Base-by-base conservation (phyloP, 2,888 invertebrate genomes). In the Campoplex capitator region DNA sequence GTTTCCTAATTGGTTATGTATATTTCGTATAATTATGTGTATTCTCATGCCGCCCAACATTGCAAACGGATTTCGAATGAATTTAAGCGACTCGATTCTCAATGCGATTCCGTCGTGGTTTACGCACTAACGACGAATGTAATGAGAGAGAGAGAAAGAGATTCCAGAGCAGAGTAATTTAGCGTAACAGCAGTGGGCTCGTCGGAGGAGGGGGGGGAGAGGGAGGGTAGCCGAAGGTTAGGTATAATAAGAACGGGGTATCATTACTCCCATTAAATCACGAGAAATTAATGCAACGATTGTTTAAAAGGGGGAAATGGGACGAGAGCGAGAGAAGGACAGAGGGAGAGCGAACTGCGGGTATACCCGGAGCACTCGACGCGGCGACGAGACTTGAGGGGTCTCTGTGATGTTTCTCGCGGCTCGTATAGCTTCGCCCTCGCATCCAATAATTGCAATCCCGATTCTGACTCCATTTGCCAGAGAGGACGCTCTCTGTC, bases 271-370 rank as follows among this genome's bases (percentile, higher is more conserved):
- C 90, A 91, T 91, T 91, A 91, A 91, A 91, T 90, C 90, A 90
- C 88, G 89, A 90, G 92, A 92, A 91, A 92, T 92, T 92, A 92
- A 92, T 92, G 91, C 91, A 90, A 85, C 90, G 90, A 93, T 93
- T 93, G 93, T 93, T 92, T 92, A 90, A 82, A 75, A 58, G 83
- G 58, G 83, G 75, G 51, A 56, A 68, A 79, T 48, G 70, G 62
- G 70, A 84, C 16, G 67, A 80, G 35, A 67, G 56, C 51, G 67
- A 73, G 42, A 83, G 51, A 77, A 70, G 75, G 81, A 75, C 62
- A 80, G 62, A 62, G 75, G 18, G 45, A 38, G 75, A 23, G 23
- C 23, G 38, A 38, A 6, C 32, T 9, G 23, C 23, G n/a, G 9
- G 16, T 18, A 65, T 45, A 56, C 62, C 18, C 65, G 76, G 48